phyloP scores from a whole-genome alignment of 2,888 invertebrate species.

The Gandaritis pyraliata region DNA sequence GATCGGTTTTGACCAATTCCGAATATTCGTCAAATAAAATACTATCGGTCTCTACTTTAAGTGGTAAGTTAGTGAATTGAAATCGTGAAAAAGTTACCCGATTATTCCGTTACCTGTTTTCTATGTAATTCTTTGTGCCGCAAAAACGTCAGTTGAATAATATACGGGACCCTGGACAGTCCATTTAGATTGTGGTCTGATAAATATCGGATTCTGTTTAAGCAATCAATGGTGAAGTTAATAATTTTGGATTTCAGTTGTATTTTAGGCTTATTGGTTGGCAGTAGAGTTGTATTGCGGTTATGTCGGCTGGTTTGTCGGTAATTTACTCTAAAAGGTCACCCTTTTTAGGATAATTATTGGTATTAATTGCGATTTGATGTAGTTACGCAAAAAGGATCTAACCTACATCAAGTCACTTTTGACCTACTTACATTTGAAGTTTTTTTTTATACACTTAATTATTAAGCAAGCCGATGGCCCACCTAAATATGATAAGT shows the following conservation, averaged over 20 bases:
- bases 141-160: slow-evolving; percentile 62
- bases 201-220: slow-evolving; percentile 45
- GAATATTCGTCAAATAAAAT: too few relatives aligned
- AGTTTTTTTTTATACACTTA: too few relatives aligned
- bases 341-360: too few relatives aligned
- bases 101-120: slow-evolving; percentile 3
- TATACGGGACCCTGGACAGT: slow-evolving; percentile 51
- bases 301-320: not conserved
- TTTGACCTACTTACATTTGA: too few relatives aligned
- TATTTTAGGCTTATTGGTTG: slow-evolving; percentile 5
- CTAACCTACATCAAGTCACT: too few relatives aligned
- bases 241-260: slow-evolving; percentile 20
- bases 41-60: too few relatives aligned
- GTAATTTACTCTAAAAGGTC: not conserved
- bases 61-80: too few relatives aligned
- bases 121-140: slow-evolving; percentile 46
- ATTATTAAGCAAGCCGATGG: too few relatives aligned
- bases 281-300: slow-evolving; percentile 6
- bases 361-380: too few relatives aligned
- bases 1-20: too few relatives aligned
- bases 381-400: too few relatives aligned
- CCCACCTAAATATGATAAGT: too few relatives aligned
- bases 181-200: slow-evolving; percentile 62
- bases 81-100: not conserved
- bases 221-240: slow-evolving; percentile 24